Conservation (phyloP, 2,888 invertebrate species). For the Cancer borealis region DNA sequence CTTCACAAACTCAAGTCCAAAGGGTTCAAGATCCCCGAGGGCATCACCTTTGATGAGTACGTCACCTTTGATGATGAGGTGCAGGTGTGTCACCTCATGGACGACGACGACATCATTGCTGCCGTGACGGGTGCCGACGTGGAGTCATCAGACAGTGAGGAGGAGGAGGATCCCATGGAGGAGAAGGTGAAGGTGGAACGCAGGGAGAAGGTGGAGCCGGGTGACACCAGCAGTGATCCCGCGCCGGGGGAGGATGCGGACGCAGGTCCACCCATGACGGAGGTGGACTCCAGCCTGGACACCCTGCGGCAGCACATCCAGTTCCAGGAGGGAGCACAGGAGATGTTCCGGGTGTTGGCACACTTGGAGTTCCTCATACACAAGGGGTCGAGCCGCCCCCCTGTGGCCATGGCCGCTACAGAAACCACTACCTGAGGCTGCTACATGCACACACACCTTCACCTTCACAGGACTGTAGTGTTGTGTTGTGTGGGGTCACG, state of each 20-base stretch:
- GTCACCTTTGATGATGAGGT: slow-evolving; percentile 75
- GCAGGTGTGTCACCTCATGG: slow-evolving; percentile 76
- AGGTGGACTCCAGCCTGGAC: slow-evolving; percentile 68
- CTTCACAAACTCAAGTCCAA: slow-evolving; percentile 74
- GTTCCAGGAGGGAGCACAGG: slow-evolving; percentile 71
- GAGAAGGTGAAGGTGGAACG: slow-evolving; percentile 58
- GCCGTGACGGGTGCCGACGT: slow-evolving; percentile 73
- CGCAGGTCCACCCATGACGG: slow-evolving; percentile 67
- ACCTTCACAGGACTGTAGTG: not conserved
- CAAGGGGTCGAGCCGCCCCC: slow-evolving; percentile 54
- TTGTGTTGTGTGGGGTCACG: not conserved
- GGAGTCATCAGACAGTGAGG: slow-evolving; percentile 75
- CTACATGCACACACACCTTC: not conserved
- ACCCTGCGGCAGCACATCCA: slow-evolving; percentile 66
- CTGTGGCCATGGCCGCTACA: slow-evolving; percentile 51
- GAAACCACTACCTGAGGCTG: slow-evolving; percentile 56
- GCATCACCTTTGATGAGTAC: slow-evolving; percentile 74
- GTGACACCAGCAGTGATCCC: slow-evolving; percentile 44
- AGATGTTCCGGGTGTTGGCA: slow-evolving; percentile 72
- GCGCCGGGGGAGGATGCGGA: slow-evolving; percentile 50
- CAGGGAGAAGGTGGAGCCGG: slow-evolving; percentile 59
- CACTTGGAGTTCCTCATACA: slow-evolving; percentile 73
- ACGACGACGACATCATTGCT: slow-evolving; percentile 76
- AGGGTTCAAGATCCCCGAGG: slow-evolving; percentile 72
- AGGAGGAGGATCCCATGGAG: slow-evolving; percentile 55